Conservation (phyloP, 1,140 invertebrate species). For the Eciton burchellii region DNA sequence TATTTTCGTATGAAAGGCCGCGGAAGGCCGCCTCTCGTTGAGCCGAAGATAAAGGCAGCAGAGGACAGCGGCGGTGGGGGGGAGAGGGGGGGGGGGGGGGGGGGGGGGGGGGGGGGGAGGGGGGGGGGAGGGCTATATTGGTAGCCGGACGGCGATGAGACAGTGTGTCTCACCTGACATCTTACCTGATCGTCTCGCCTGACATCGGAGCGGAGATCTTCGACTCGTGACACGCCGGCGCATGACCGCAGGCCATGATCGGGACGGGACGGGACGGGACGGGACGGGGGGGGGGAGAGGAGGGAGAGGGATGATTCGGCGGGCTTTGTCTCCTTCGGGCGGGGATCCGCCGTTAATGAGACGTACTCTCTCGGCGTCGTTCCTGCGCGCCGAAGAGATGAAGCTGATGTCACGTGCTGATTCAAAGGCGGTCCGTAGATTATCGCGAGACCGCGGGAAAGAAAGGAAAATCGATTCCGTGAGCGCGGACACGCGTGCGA, state of each 20-base stretch:
- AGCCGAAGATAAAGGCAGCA: constrained; percentile 15
- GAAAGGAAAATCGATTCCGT: background rate
- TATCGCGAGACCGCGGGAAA: background rate
- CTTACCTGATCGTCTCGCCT: constrained; percentile 54
- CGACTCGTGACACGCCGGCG: constrained; percentile 62
- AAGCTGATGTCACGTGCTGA: constrained; percentile 56
- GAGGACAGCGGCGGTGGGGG: background rate
- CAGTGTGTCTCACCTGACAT: constrained; percentile 66
- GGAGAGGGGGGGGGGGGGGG: background rate
- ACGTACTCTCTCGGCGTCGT: too few species aligned
- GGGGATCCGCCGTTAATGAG: constrained; percentile 71
- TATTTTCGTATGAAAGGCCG: constrained; percentile 68
- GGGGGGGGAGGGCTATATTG: constrained; percentile 25
- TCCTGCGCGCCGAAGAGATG: too few species aligned
- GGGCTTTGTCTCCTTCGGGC: constrained; percentile 74
- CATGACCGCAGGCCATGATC: constrained; percentile 19
- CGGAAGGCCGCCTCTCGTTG: constrained; percentile 63
- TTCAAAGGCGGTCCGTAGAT: background rate
- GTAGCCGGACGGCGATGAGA: constrained; percentile 65
- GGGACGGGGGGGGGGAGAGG: background rate
- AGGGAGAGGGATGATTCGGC: constrained; percentile 61
- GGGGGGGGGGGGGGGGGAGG: background rate
- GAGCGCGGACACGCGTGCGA: too few species aligned
- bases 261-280: background rate
- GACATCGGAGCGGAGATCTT: constrained; percentile 57